Conservation (phyloP, 1,140 invertebrate genomes). For the Eueides isabella region DNA sequence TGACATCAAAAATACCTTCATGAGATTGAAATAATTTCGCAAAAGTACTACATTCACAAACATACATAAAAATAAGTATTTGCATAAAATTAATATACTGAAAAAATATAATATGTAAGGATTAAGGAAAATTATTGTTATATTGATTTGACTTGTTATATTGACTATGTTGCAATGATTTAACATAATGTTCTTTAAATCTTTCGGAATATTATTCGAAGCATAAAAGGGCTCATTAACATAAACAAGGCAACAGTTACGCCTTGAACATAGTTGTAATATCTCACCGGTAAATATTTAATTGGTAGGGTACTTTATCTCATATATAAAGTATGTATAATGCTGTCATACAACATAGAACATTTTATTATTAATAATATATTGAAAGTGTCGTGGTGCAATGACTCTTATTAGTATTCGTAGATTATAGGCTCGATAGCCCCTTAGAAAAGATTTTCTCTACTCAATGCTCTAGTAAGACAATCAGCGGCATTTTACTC, state of each 20-base stretch:
- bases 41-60: too few species aligned
- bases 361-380: neutral
- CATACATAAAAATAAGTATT: too few species aligned
- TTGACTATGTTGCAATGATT: conserved; percentile 19
- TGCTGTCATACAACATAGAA: too few species aligned
- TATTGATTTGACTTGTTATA: neutral
- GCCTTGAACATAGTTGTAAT: conserved; percentile 30
- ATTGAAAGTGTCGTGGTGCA: too few species aligned
- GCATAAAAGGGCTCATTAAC: conserved; percentile 46
- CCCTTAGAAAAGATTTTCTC: too few species aligned
- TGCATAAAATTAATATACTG: too few species aligned
- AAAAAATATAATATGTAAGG: neutral
- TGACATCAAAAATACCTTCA: neutral
- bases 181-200: conserved; percentile 21
- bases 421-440: too few species aligned
- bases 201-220: conserved; percentile 29
- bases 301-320: conserved; percentile 24
- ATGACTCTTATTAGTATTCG: too few species aligned
- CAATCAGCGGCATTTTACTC: too few species aligned
- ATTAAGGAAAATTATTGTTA: conserved; percentile 12
- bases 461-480: too few species aligned
- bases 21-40: neutral
- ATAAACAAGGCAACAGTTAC: conserved; percentile 42
- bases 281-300: conserved; percentile 18
- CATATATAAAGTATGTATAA: conserved; percentile 6